These are phyloP conservation scores for Morpho helenor DNA, from an alignment of 2,888 invertebrate species.

Conservation along the genomic window DNA sequence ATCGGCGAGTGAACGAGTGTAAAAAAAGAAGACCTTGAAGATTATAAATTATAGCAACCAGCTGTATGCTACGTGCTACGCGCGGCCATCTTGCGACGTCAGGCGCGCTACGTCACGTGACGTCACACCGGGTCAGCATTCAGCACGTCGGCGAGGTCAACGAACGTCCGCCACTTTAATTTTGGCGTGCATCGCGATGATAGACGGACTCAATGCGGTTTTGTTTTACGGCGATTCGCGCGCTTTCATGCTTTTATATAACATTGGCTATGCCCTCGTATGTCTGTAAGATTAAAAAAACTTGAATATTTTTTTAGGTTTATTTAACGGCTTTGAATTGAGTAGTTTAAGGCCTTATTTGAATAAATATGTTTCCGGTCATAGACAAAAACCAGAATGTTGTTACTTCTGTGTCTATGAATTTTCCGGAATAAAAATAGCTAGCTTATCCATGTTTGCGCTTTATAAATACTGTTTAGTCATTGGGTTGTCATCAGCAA, in stretches of 20 bases:
- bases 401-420: too few relatives aligned
- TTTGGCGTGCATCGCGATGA: constrained; percentile 53
- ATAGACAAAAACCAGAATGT: too few relatives aligned
- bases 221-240: constrained; percentile 39
- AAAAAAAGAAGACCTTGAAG: constrained; percentile 38
- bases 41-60: constrained; percentile 35
- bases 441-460: too few relatives aligned
- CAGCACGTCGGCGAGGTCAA: constrained; percentile 55
- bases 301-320: too few relatives aligned
- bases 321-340: too few relatives aligned
- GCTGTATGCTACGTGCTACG: constrained; percentile 39
- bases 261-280: too few relatives aligned
- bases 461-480: too few relatives aligned
- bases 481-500: too few relatives aligned
- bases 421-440: too few relatives aligned
- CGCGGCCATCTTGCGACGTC: constrained; percentile 52
- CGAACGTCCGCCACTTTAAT: constrained; percentile 73
- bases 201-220: constrained; percentile 52
- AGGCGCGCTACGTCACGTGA: constrained; percentile 51
- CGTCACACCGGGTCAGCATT: constrained; percentile 36
- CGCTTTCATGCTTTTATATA: constrained; percentile 19
- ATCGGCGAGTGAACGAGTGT: constrained; percentile 28
- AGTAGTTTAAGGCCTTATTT: too few relatives aligned
- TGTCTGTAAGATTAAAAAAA: too few relatives aligned
- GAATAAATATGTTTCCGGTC: too few relatives aligned